Percentiles rank a stretch among this genome's conserved stretches.
Conservation (phyloP, 1,140 invertebrate species). For the Drosophila micromelanica region DNA sequence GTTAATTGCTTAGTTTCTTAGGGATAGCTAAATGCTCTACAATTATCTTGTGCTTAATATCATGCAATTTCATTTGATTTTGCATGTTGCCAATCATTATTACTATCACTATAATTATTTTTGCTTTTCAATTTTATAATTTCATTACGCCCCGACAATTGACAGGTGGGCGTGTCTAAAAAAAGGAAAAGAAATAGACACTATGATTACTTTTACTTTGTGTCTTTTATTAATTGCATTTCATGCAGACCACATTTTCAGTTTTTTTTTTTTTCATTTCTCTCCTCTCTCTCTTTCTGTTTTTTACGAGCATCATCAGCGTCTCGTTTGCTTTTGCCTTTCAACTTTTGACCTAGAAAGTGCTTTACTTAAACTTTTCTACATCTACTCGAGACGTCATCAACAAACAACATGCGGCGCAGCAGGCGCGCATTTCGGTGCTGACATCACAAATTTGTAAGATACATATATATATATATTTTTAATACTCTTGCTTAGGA, state of each 20-base stretch:
- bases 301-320: conserved; percentile 49
- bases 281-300: conserved; percentile 4
- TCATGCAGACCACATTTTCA: conserved; percentile 50
- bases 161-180: conserved; percentile 41
- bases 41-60: conserved; percentile 19
- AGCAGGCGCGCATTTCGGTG: conserved; percentile 45
- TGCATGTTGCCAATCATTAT: conserved; percentile 31
- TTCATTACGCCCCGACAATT: conserved; percentile 42
- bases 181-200: conserved; percentile 14
- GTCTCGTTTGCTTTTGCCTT: conserved; percentile 45
- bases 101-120: conserved; percentile 21
- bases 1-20: not conserved
- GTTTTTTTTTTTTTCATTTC: conserved; percentile 10
- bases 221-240: conserved; percentile 65
- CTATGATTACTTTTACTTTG: conserved; percentile 40
- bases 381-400: conserved; percentile 44
- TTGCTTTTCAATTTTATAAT: conserved; percentile 47
- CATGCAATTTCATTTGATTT: conserved; percentile 35
- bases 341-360: conserved; percentile 81
- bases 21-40: not conserved
- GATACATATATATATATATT: conserved; percentile 12
- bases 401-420: conserved; percentile 44
- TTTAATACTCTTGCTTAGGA: no score
- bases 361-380: conserved; percentile 63
- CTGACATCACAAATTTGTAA: conserved; percentile 60